Conservation (phyloP, 2,888 invertebrate species). For the Autographa pulchrina region DNA sequence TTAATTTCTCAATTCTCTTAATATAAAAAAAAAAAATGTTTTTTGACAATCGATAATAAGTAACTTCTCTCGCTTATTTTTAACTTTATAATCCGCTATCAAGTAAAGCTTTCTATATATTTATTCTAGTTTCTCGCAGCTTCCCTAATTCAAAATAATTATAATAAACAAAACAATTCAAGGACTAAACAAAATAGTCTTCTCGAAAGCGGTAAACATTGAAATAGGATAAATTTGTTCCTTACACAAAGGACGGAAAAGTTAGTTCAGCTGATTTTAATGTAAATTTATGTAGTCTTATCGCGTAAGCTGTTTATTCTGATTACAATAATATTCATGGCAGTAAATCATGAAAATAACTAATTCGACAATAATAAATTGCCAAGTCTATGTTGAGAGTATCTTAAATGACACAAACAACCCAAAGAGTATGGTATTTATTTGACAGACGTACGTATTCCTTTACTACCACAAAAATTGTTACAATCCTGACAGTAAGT, state of each 20-base stretch:
- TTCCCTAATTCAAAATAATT: neutral
- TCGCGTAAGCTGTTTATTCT: constrained; percentile 50
- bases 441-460: no score
- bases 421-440: no score
- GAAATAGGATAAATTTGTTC: constrained; percentile 34
- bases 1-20: no score
- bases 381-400: neutral
- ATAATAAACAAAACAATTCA: constrained; percentile 9
- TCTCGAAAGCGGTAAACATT: constrained; percentile 31
- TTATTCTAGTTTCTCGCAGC: neutral
- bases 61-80: no score
- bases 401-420: neutral
- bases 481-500: no score
- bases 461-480: no score
- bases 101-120: no score
- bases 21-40: no score
- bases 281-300: constrained; percentile 53
- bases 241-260: constrained; percentile 40
- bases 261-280: constrained; percentile 50
- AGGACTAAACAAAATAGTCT: constrained; percentile 14
- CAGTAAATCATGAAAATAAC: constrained; percentile 22
- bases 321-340: constrained; percentile 50
- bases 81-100: no score
- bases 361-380: constrained; percentile 32
- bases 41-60: no score